These are phyloP conservation scores for Anoplolepis gracilipes DNA, from an alignment of 1,140 invertebrate species.

Conservation along the genomic window DNA sequence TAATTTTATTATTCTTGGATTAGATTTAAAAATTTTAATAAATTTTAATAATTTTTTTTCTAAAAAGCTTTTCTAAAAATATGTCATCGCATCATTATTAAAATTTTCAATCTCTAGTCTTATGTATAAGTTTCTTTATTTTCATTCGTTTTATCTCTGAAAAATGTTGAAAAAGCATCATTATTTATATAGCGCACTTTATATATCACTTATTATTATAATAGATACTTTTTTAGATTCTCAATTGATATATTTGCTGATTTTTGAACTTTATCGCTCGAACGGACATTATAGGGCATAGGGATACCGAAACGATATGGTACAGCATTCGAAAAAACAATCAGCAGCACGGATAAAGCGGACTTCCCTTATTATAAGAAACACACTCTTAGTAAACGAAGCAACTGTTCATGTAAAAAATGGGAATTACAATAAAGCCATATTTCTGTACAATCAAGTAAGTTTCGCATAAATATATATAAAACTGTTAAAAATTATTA, in stretches of 20 bases:
- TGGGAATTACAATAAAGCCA: conserved; percentile 89
- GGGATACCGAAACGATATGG: conserved; percentile 46
- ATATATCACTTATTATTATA: not conserved
- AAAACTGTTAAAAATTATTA: too few species aligned
- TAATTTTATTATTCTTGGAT: too few species aligned
- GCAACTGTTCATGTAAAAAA: conserved; percentile 90
- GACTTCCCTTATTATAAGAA: conserved; percentile 76
- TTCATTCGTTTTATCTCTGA: not conserved
- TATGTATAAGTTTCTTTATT: too few species aligned
- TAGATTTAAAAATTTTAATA: too few species aligned
- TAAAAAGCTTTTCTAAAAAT: too few species aligned
- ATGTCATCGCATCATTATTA: too few species aligned
- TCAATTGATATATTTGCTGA: not conserved
- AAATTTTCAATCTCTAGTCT: too few species aligned
- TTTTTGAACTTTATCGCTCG: not conserved
- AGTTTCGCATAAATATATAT: conserved; percentile 65
- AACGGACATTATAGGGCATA: conserved; percentile 34
- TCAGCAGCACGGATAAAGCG: conserved; percentile 81
- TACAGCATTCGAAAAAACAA: conserved; percentile 76
- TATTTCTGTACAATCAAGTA: conserved; percentile 90
- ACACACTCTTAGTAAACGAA: conserved; percentile 89
- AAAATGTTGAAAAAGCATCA: not conserved
- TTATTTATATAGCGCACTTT: too few species aligned
- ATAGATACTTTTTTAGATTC: not conserved
- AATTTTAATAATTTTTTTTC: too few species aligned